These are phyloP conservation scores for Centropus unirufus DNA, from an alignment of 2,113 vertebrate genomes.

Conservation along the genomic window DNA sequence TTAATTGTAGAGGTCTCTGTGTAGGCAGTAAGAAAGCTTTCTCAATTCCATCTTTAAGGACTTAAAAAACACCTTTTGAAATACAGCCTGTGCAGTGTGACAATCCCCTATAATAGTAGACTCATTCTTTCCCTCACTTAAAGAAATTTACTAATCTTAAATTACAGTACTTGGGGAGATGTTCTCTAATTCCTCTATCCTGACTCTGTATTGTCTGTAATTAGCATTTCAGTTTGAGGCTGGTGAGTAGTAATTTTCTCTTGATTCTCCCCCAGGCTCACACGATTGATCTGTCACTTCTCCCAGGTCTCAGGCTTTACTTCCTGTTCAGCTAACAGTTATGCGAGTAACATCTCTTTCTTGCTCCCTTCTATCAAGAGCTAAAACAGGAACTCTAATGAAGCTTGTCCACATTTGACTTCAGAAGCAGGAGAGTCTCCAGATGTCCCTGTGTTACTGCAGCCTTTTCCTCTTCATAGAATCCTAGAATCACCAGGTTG, in stretches of 20 bases:
- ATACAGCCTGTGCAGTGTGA: slow-evolving; percentile 8
- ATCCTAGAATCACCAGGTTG: too few species aligned
- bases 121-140: slow-evolving; percentile 34
- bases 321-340: slow-evolving; percentile 16
- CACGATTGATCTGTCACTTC: slow-evolving; percentile 30
- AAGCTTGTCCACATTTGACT: slow-evolving; percentile 18
- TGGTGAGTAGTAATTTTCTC: slow-evolving; percentile 48
- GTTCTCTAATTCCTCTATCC: slow-evolving; percentile 22
- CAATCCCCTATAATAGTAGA: slow-evolving; percentile 16
- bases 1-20: not conserved
- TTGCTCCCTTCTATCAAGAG: slow-evolving; percentile 2
- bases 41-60: not conserved
- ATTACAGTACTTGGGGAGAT: slow-evolving; percentile 44
- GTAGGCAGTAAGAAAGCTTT: not conserved
- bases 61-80: slow-evolving; percentile 17
- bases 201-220: slow-evolving; percentile 45
- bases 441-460: not conserved
- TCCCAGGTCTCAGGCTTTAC: slow-evolving; percentile 13
- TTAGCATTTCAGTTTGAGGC: slow-evolving; percentile 61
- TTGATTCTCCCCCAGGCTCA: not conserved
- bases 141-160: slow-evolving; percentile 57
- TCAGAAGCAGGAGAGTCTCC: not conserved
- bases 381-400: not conserved
- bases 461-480: not conserved
- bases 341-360: not conserved